Evolutionary conservation across 2,113 vertebrate species (phyloP), one percentile per base, ranked within the genome.

Genomic region (Sinocyclocheilus anophthalmus): DNA sequence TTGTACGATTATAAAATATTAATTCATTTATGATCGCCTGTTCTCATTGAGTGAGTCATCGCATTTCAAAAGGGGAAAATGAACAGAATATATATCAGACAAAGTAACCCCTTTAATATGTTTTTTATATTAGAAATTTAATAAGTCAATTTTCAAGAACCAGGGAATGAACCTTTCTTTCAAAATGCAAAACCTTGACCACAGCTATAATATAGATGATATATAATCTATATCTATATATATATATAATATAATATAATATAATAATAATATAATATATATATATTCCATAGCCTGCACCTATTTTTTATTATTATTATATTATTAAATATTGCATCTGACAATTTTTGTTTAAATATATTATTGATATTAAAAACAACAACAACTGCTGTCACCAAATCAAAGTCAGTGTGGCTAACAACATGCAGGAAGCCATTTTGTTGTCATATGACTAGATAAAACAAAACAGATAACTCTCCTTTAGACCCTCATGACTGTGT

Each of bases 291-390:
- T n/a, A n/a, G n/a, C n/a, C n/a, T n/a, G n/a, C n/a, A n/a, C n/a
- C n/a, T n/a, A n/a, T n/a, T n/a, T n/a, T n/a, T n/a, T n/a, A n/a
- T 57, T 55, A 16, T 16, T 69, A 69, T 69, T 69, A 69, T 69
- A n/a, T 69, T 33, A 1, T 33, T 67, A 16, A 14, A 67, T n/a
- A 26, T 14, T 14, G 63, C 13, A 67, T n/a, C 2, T 26, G 1
- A 30, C 12, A 67, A 30, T 67, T 30, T 30, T 67, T 12, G 33
- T 33, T 30, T 3, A 6, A 65, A 16, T n/a, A 67, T 67, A 6
- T 16, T 69, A 33, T 18, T 33, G 0, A 33, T 33, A 8, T 69
- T 67, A 30, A 6, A 67, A 30, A 67, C 50, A 53, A 53, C 48
- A 50, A 14, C 14, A 67, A 69, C 16, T 37, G 8, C 3, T 37